Evolutionary conservation across 2,797 vertebrate species (phyloP), one percentile per base, ranked within the genome.

Genomic region (Falco peregrinus): DNA sequence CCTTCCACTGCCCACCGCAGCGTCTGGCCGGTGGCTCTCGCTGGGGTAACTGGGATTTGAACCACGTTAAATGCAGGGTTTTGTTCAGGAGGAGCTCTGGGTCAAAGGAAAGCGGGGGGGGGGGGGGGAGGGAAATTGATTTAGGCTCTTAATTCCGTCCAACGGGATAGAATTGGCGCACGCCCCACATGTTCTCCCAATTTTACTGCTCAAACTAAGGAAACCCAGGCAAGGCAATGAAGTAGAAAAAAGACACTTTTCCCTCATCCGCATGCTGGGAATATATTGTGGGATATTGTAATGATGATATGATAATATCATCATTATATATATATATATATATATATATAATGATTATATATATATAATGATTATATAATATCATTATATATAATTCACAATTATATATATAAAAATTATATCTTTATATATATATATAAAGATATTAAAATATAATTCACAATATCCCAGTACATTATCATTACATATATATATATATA

Each of bases 1-100:
- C 9, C 9, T 43, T 22, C 76, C 25, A 5, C 60, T 2, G 2
- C 47, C 31, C 11, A 28, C 48, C 37, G 22, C 2, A 0, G 25
- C 37, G 28, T 6, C 37, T 43, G 19, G 31, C 31, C 22, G 43
- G 33, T 45, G 18, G 31, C 37, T 63, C 28, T 41, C 21, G 29
- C 29, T 77, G 75, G 48, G 39, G 31, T n/a, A 43, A 14, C 4
- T 45, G 39, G 76, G 50, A 54, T 54, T 54, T 54, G 60, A 43
- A 64, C 19, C 50, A 13, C 22, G n/a, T 64, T n/a, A 6, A n/a
- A 28, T 10, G 24, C 8, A 18, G 43, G 13, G 37, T 17, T n/a
- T 41, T 41, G 39, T 37, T 43, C 43, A 53, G 75, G 60, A 53
- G 15, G 48, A n/a, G 19, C 31, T 53, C 48, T 53, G 60, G 18